These are phyloP conservation scores for Anolis apletophallus DNA, from an alignment of 2,797 vertebrate genomes.

Conservation along the genomic window DNA sequence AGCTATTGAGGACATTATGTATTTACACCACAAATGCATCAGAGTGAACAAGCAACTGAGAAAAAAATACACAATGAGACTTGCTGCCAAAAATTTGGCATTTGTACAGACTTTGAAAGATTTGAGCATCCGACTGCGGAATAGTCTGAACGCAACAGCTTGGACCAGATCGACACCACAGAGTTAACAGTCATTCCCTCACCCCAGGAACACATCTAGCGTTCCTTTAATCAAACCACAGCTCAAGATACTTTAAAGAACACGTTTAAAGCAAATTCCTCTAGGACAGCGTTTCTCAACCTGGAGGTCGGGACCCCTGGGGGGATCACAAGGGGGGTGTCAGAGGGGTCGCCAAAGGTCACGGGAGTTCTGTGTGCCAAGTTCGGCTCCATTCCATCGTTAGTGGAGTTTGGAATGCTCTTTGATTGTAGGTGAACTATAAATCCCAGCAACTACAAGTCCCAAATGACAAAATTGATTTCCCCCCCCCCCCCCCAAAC, in stretches of 20 bases:
- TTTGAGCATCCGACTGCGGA: not conserved
- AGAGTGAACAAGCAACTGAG: not conserved
- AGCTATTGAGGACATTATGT: not conserved
- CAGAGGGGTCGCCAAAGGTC: too few relatives aligned
- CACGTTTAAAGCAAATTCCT: not conserved
- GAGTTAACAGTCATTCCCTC: not conserved
- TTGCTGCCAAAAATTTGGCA: not conserved
- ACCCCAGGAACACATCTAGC: not conserved
- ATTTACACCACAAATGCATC: not conserved
- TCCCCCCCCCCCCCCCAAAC: too few relatives aligned
- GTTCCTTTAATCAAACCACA: not conserved
- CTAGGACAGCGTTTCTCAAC: not conserved
- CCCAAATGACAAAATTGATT: too few relatives aligned
- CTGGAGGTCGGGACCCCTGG: too few relatives aligned
- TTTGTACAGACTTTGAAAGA: slow-evolving; percentile 6
- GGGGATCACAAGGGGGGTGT: too few relatives aligned
- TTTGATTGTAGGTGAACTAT: too few relatives aligned
- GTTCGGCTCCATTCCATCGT: too few relatives aligned
- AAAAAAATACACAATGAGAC: not conserved
- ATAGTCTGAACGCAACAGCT: not conserved
- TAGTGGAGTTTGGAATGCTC: too few relatives aligned
- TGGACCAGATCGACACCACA: not conserved
- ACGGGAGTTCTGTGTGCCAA: too few relatives aligned
- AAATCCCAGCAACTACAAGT: too few relatives aligned
- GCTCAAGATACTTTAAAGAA: slow-evolving; percentile 4